A percentile compares a stretch with the other conserved stretches of the same genome.
Evolutionary conservation across 2,888 invertebrate genomes (phyloP).

Genomic region (Drosophila putrida): DNA sequence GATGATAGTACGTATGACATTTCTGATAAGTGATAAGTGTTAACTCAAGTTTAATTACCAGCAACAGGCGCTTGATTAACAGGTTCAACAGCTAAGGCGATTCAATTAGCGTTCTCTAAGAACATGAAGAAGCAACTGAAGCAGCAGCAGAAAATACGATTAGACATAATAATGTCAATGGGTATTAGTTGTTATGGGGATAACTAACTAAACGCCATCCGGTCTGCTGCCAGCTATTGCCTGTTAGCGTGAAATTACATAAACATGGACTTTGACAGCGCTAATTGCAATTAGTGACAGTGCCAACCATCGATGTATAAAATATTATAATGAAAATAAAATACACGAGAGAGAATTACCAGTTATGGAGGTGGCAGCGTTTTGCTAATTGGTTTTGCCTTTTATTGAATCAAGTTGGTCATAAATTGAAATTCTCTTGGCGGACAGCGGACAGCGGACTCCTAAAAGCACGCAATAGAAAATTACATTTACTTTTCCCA

Average conservation of each 20-base stretch:
- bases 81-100: slow-evolving; percentile 34
- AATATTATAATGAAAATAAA: slow-evolving; percentile 30
- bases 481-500: slow-evolving; percentile 57
- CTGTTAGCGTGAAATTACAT: slow-evolving; percentile 50
- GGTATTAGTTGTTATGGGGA: slow-evolving; percentile 47
- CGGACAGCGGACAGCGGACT: slow-evolving; percentile 17
- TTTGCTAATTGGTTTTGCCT: slow-evolving; percentile 69
- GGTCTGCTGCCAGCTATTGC: slow-evolving; percentile 1
- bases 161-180: slow-evolving; percentile 70
- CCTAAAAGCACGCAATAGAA: slow-evolving; percentile 55
- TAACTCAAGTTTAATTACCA: slow-evolving; percentile 62
- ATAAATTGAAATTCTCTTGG: slow-evolving; percentile 60
- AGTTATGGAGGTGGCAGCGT: slow-evolving; percentile 61
- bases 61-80: slow-evolving; percentile 23
- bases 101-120: slow-evolving; percentile 64
- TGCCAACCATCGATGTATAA: slow-evolving; percentile 16
- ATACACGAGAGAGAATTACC: slow-evolving; percentile 23
- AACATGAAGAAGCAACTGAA: slow-evolving; percentile 1
- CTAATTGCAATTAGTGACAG: slow-evolving; percentile 75
- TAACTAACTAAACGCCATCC: slow-evolving; percentile 37
- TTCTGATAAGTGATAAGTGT: slow-evolving; percentile 34
- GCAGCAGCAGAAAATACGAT: slow-evolving; percentile 56
- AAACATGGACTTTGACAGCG: slow-evolving; percentile 67
- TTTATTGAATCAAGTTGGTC: slow-evolving; percentile 68
- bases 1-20: not conserved